These are phyloP conservation scores for Microtus oregoni DNA, from an alignment of 2,113 vertebrate genomes.

Conservation along the genomic window DNA sequence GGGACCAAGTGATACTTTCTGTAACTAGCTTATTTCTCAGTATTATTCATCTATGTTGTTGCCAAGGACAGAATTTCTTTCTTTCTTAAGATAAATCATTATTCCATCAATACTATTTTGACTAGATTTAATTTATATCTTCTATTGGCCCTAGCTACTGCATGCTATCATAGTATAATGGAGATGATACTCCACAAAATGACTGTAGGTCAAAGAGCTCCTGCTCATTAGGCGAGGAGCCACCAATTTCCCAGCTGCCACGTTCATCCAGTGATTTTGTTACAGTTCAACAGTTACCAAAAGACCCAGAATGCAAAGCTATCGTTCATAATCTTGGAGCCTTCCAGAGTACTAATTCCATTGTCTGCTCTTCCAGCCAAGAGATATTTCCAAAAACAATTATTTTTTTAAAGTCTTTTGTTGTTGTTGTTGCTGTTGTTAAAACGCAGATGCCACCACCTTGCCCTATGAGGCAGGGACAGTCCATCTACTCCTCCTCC, in stretches of 20 bases:
- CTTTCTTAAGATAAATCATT: neutral
- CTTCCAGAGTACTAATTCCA: conserved; percentile 76
- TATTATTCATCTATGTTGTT: neutral
- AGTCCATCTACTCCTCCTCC: conserved; percentile 93
- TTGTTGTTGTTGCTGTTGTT: conserved; percentile 81
- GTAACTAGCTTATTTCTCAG: neutral
- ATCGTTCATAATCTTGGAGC: neutral
- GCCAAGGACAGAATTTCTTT: neutral
- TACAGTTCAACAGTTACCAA: neutral
- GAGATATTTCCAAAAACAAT: conserved; percentile 90
- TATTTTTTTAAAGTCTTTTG: conserved; percentile 88
- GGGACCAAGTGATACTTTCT: neutral
- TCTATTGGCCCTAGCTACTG: neutral
- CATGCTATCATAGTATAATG: neutral
- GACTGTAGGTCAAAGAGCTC: conserved; percentile 82
- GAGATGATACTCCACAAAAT: conserved; percentile 30
- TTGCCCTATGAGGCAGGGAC: conserved; percentile 90
- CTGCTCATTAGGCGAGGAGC: conserved; percentile 73
- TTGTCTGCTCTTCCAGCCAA: conserved; percentile 90
- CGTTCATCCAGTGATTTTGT: conserved; percentile 85
- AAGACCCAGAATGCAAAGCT: neutral
- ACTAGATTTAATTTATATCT: conserved; percentile 44
- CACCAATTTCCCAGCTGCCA: conserved; percentile 80
- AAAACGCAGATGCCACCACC: conserved; percentile 93
- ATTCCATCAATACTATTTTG: neutral